These are phyloP conservation scores for Psittacula derbiana DNA, from an alignment of 2,797 vertebrate species.

Conservation along the genomic window DNA sequence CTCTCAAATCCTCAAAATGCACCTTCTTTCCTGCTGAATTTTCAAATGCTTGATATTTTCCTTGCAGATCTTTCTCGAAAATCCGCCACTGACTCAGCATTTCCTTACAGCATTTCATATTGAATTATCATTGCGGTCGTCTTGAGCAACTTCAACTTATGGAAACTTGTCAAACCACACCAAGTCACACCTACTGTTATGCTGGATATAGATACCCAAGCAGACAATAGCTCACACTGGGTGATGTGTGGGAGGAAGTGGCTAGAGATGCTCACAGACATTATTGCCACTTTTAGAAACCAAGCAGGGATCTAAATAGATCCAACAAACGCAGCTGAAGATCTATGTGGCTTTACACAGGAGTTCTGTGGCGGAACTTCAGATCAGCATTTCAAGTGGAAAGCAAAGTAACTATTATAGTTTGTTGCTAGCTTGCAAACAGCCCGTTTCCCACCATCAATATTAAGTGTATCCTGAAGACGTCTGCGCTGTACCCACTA, in stretches of 20 bases:
- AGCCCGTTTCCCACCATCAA: not conserved
- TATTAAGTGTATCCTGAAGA: not conserved
- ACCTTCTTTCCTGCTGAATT: not conserved
- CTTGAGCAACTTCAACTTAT: not conserved
- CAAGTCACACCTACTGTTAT: constrained; percentile 32
- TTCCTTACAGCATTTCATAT: not conserved
- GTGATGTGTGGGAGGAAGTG: constrained; percentile 25
- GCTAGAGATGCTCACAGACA: not conserved
- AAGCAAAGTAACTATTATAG: constrained; percentile 3
- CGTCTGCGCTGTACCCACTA: not conserved
- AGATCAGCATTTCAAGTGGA: constrained; percentile 11
- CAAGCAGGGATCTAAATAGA: constrained; percentile 19
- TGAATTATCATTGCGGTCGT: not conserved
- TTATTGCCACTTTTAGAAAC: constrained; percentile 37
- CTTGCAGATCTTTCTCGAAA: not conserved
- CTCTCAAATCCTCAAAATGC: not conserved
- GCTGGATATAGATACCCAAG: constrained; percentile 37
- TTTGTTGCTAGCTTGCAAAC: constrained; percentile 13
- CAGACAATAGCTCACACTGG: constrained; percentile 25
- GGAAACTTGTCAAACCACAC: constrained; percentile 29
- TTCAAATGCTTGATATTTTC: not conserved
- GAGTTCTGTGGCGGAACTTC: constrained; percentile 10
- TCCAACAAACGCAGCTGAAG: constrained; percentile 20
- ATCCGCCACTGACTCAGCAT: not conserved
- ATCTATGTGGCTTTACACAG: not conserved